Percentiles rank a stretch among this genome's conserved stretches.
phyloP scores from a whole-genome alignment of 2,113 vertebrate genomes.

The Podarcis muralis region DNA sequence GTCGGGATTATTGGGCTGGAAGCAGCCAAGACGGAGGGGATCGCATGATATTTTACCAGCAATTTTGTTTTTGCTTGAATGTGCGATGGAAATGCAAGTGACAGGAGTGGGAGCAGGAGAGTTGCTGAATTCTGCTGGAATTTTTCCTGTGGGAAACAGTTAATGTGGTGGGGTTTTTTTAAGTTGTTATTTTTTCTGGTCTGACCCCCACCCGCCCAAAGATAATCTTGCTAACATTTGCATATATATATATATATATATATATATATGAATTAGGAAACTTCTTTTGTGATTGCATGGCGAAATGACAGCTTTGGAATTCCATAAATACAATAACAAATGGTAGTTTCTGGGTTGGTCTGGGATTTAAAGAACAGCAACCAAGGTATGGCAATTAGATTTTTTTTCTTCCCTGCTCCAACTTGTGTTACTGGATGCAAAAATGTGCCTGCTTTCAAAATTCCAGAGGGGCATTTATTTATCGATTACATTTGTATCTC shows the following conservation, averaged over 20 bases:
- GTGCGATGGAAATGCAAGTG: slow-evolving; percentile 72
- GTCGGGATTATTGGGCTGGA: neutral
- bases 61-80: slow-evolving; percentile 68
- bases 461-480: neutral
- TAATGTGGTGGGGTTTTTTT: slow-evolving; percentile 51
- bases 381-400: neutral
- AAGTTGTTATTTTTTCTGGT: slow-evolving; percentile 19
- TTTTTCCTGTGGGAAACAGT: slow-evolving; percentile 73
- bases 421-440: neutral
- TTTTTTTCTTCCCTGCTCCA: neutral
- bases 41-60: slow-evolving; percentile 66
- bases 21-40: neutral
- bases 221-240: slow-evolving; percentile 68
- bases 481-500: too few species aligned
- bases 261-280: slow-evolving; percentile 37
- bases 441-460: neutral
- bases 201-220: slow-evolving; percentile 33
- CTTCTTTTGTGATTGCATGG: neutral
- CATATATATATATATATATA: slow-evolving; percentile 38
- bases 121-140: slow-evolving; percentile 67
- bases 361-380: neutral
- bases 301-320: slow-evolving; percentile 33
- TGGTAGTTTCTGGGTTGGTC: neutral
- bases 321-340: neutral
- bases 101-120: slow-evolving; percentile 70